Evolutionary conservation across 2,888 invertebrate genomes (phyloP).

Genomic region (Hoplodrina blanda): DNA sequence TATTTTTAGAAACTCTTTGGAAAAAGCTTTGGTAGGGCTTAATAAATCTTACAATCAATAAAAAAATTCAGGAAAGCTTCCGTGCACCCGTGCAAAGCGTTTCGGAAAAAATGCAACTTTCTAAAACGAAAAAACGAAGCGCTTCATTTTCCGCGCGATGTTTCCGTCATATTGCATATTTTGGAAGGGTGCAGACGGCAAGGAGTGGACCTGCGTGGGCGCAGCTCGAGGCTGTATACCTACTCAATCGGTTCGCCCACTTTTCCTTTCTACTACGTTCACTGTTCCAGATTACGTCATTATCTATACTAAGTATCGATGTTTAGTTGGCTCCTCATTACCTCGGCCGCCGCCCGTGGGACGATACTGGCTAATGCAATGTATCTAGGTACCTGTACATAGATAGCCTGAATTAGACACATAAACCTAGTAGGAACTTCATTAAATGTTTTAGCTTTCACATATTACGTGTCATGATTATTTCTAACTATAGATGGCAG

Average conservation of each 20-base stretch:
- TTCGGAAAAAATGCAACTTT: not conserved
- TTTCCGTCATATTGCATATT: constrained; percentile 52
- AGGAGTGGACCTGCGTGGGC: constrained; percentile 80
- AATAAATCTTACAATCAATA: too few relatives aligned
- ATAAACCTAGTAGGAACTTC: not conserved
- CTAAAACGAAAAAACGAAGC: not conserved
- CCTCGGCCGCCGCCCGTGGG: constrained; percentile 40
- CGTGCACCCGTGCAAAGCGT: not conserved
- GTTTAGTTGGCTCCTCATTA: constrained; percentile 66
- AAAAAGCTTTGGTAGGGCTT: not conserved
- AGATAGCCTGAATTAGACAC: not conserved
- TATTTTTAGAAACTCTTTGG: not conserved
- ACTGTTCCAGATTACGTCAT: constrained; percentile 89
- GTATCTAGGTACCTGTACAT: constrained; percentile 3
- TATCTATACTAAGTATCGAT: constrained; percentile 62
- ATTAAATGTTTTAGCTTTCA: not conserved
- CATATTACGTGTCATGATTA: not conserved
- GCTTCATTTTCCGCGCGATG: constrained; percentile 27
- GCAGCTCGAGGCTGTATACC: constrained; percentile 81
- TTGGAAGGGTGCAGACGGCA: constrained; percentile 73
- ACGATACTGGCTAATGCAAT: constrained; percentile 29
- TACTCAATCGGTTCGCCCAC: constrained; percentile 84
- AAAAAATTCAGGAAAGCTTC: not conserved
- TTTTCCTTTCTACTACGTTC: constrained; percentile 89
- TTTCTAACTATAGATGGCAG: too few relatives aligned